A percentile compares a stretch with the other conserved stretches of the same genome.
Conservation (phyloP, 2,797 vertebrate genomes). For the Pelobates cultripes region DNA sequence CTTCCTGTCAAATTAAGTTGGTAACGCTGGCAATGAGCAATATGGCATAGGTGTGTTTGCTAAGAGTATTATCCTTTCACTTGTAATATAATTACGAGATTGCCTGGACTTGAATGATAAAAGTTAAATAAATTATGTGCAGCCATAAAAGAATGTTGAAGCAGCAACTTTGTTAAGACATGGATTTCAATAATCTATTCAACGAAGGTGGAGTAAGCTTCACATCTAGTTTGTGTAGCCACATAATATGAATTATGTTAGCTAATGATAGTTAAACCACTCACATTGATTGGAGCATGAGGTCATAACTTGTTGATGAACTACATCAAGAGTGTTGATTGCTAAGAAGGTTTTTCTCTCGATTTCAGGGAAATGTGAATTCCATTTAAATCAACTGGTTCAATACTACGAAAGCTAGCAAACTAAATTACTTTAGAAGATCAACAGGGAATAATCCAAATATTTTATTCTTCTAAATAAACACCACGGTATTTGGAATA, state of each 20-base stretch:
- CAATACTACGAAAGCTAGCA: not conserved
- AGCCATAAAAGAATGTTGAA: too few relatives aligned
- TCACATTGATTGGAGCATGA: not conserved
- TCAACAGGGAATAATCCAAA: not conserved
- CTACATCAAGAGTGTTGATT: not conserved
- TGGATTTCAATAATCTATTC: too few relatives aligned
- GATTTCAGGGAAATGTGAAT: not conserved
- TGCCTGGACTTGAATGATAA: too few relatives aligned
- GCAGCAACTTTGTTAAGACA: too few relatives aligned
- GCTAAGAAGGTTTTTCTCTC: not conserved
- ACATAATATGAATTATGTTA: not conserved
- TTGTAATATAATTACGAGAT: too few relatives aligned
- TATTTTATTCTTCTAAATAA: conserved; percentile 2
- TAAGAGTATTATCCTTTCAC: too few relatives aligned
- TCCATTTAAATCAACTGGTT: not conserved
- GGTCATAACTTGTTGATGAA: not conserved
- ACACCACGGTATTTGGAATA: not conserved
- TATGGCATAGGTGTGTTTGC: too few relatives aligned
- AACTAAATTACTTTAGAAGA: not conserved
- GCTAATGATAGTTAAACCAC: not conserved
- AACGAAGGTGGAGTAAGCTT: too few relatives aligned
- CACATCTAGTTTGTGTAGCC: too few relatives aligned
- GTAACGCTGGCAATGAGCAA: too few relatives aligned
- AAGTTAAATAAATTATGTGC: too few relatives aligned
- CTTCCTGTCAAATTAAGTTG: too few relatives aligned